phyloP scores from a whole-genome alignment of 53 echinoderm and acorn worm species.

The Holothuria scabra region DNA sequence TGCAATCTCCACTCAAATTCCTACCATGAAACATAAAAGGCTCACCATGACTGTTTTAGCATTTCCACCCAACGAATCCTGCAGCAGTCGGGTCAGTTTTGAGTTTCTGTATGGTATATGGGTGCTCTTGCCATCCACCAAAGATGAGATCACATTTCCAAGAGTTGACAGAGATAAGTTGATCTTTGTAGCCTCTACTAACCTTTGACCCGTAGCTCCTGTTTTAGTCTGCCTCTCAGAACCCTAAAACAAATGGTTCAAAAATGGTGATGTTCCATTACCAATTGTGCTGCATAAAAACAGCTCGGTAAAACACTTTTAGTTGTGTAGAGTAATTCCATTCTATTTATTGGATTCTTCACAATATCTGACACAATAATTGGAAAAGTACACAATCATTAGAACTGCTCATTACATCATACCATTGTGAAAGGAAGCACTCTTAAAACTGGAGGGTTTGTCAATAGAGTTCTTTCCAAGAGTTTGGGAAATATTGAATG shows the following conservation, averaged over 20 bases:
- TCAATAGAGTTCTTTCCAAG: no score
- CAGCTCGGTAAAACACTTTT: no score
- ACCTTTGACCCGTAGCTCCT: slow-evolving; percentile 86
- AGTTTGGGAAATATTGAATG: no score
- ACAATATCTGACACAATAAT: no score
- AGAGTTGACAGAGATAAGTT: slow-evolving; percentile 90
- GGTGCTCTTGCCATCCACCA: slow-evolving; percentile 98
- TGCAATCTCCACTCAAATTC: background rate
- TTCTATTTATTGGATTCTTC: no score
- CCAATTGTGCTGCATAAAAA: no score
- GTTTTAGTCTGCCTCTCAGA: slow-evolving; percentile 97
- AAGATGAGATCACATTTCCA: slow-evolving; percentile 94
- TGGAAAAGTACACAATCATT: no score
- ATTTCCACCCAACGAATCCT: slow-evolving; percentile 96
- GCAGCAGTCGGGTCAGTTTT: slow-evolving; percentile 88
- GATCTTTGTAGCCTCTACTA: slow-evolving; percentile 93
- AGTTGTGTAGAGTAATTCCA: no score
- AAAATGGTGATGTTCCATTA: background rate
- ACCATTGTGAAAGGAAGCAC: no score
- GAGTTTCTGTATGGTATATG: slow-evolving; percentile 99
- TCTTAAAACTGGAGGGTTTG: no score
- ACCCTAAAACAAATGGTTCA: slow-evolving; percentile 62
- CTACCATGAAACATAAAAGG: background rate
- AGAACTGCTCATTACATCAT: no score
- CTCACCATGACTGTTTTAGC: slow-evolving; percentile 98